These are phyloP conservation scores for Orius laevigatus DNA, from an alignment of 1,140 invertebrate species.

Conservation along the genomic window DNA sequence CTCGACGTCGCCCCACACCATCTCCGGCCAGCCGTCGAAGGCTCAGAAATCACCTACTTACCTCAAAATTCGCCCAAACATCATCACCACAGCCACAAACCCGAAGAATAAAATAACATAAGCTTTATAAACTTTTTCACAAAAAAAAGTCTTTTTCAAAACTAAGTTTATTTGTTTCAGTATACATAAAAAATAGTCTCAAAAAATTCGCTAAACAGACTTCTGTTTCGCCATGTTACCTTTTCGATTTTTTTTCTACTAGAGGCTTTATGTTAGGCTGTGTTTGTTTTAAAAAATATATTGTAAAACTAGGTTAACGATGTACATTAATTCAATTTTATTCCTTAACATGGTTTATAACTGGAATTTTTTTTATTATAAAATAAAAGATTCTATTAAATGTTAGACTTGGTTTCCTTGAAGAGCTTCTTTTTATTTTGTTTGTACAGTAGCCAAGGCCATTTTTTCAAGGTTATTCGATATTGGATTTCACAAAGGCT, in stretches of 20 bases:
- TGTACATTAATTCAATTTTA: too few species aligned
- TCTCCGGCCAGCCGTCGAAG: conserved; percentile 31
- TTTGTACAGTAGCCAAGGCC: too few species aligned
- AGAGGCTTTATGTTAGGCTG: conserved; percentile 14
- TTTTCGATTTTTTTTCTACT: conserved; percentile 2
- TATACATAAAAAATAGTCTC: not conserved
- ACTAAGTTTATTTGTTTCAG: not conserved
- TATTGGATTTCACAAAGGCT: too few species aligned
- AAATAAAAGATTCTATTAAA: conserved; percentile 5
- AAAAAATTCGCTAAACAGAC: not conserved
- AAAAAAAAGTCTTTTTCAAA: not conserved
- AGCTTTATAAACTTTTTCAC: not conserved
- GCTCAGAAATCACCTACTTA: conserved; percentile 33
- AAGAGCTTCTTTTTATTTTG: too few species aligned
- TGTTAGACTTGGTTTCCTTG: not conserved
- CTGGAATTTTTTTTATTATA: conserved; percentile 1
- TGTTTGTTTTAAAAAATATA: conserved; percentile 1
- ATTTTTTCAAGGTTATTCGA: too few species aligned
- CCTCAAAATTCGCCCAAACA: not conserved
- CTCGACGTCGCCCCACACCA: conserved; percentile 34
- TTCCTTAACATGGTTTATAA: too few species aligned
- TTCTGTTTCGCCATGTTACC: conserved; percentile 7
- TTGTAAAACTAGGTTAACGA: too few species aligned
- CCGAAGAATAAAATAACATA: not conserved
- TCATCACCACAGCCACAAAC: not conserved